A percentile compares a stretch with the other conserved stretches of the same genome.
These are phyloP conservation scores for Syrrhaptes paradoxus DNA, from an alignment of 2,113 vertebrate genomes.

Conservation along the genomic window DNA sequence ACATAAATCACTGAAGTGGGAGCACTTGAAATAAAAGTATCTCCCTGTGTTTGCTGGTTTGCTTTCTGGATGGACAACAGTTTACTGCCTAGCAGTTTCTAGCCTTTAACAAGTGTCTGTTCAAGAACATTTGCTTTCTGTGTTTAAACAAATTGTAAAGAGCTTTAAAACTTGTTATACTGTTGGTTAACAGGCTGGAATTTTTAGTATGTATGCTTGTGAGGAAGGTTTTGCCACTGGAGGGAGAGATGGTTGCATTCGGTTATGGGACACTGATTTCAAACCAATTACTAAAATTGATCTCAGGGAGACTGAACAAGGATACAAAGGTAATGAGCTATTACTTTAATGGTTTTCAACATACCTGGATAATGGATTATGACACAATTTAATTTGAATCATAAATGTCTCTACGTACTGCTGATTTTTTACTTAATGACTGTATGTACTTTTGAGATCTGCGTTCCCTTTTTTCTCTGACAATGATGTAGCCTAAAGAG, in stretches of 20 bases:
- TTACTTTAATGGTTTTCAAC: background rate
- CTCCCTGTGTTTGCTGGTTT: background rate
- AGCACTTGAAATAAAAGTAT: conserved; percentile 39
- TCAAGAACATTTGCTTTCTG: background rate
- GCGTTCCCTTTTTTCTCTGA: background rate
- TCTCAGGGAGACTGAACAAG: conserved; percentile 93
- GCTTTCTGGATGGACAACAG: background rate
- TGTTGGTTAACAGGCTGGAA: conserved; percentile 85
- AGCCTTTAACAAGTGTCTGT: background rate
- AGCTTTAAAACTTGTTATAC: background rate
- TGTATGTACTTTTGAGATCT: background rate
- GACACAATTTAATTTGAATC: background rate
- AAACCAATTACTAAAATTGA: conserved; percentile 99
- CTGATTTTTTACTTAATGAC: background rate
- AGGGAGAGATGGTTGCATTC: conserved; percentile 93
- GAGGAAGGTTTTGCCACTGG: conserved; percentile 97
- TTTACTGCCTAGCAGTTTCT: background rate
- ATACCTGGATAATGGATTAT: background rate
- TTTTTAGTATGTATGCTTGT: conserved; percentile 96
- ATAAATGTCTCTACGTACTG: background rate
- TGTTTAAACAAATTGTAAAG: background rate
- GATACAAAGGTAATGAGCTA: conserved; percentile 90
- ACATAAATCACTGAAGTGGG: background rate
- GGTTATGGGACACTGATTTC: conserved; percentile 95
- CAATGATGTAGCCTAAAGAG: background rate